Evolutionary conservation across 1,140 invertebrate genomes (phyloP).

Genomic region (Nomia melanderi): DNA sequence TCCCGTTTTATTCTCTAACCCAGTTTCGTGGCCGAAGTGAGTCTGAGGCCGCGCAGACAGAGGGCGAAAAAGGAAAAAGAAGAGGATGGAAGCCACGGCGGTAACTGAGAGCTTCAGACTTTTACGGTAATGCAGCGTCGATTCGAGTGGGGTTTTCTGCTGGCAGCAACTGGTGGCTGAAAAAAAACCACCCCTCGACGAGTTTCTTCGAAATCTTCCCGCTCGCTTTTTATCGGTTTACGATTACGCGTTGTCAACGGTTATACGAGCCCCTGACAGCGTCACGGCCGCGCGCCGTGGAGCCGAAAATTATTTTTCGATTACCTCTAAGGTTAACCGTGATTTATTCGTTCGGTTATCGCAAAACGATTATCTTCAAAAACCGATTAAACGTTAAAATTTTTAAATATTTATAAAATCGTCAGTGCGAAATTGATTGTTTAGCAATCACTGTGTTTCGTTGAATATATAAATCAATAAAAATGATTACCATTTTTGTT

Average conservation of each 20-base stretch:
- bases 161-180: conserved; percentile 64
- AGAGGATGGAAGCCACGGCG: conserved; percentile 44
- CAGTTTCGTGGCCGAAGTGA: conserved; percentile 39
- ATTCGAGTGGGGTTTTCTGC: conserved; percentile 61
- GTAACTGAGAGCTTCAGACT: conserved; percentile 58
- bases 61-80: conserved; percentile 44
- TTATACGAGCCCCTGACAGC: conserved; percentile 11
- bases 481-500: no score
- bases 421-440: no score
- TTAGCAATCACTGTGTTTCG: no score
- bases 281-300: no score
- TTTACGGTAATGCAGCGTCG: conserved; percentile 64
- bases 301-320: background rate
- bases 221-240: conserved; percentile 49
- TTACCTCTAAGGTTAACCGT: background rate
- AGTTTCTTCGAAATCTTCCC: conserved; percentile 58
- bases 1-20: conserved; percentile 55
- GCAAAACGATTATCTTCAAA: no score
- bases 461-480: no score
- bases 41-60: conserved; percentile 35
- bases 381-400: no score
- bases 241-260: conserved; percentile 49
- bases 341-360: no score
- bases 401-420: no score
- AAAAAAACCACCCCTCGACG: conserved; percentile 51